These are phyloP conservation scores for Hoplostethus atlanticus DNA, from an alignment of 2,797 vertebrate genomes.

Conservation along the genomic window DNA sequence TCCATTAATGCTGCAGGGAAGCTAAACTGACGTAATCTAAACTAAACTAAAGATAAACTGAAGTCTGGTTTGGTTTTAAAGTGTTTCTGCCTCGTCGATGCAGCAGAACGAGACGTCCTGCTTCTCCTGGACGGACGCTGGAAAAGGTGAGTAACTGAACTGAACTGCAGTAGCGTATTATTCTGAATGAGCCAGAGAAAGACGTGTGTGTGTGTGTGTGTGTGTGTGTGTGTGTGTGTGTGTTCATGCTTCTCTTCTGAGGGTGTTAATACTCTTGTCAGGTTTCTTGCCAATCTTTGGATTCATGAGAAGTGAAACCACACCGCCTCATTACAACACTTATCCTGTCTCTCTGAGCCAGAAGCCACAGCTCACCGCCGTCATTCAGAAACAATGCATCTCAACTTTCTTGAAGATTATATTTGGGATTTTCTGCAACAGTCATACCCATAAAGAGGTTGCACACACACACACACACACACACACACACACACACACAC, in stretches of 20 bases:
- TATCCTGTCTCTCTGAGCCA: background rate
- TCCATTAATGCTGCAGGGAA: background rate
- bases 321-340: constrained; percentile 6
- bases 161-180: background rate
- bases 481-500: background rate
- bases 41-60: background rate
- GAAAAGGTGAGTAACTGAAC: constrained; percentile 11
- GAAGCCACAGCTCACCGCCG: too few relatives aligned
- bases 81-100: constrained; percentile 49
- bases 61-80: constrained; percentile 8
- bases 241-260: background rate
- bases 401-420: too few relatives aligned
- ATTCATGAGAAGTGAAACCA: background rate
- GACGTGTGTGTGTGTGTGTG: background rate
- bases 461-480: background rate
- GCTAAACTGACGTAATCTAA: background rate
- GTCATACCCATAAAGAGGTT: too few relatives aligned
- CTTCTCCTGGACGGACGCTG: constrained; percentile 27
- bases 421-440: too few relatives aligned
- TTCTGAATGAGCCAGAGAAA: constrained; percentile 24
- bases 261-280: background rate
- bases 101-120: constrained; percentile 11
- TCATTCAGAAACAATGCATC: too few relatives aligned
- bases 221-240: background rate
- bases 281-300: constrained; percentile 2